A percentile compares a stretch with the other conserved stretches of the same genome.
These are phyloP conservation scores for Scelioninae gen. 1 DNA, from an alignment of 2,888 invertebrate species.

Conservation along the genomic window DNA sequence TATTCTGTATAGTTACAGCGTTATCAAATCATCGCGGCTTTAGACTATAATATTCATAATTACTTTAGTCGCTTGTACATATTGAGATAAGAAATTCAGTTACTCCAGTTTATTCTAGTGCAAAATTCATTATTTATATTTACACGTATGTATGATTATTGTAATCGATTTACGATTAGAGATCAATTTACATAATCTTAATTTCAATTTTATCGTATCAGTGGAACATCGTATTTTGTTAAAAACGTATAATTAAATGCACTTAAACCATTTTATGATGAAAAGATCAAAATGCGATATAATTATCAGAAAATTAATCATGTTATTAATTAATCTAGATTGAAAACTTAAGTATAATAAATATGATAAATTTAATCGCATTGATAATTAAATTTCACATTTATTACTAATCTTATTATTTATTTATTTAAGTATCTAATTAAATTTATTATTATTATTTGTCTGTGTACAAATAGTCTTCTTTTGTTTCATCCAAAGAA, in stretches of 20 bases:
- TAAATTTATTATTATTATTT: no score
- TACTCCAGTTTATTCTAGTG: constrained; percentile 38
- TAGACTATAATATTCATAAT: constrained; percentile 57
- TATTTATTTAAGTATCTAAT: no score
- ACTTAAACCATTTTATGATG: background rate
- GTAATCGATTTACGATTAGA: constrained; percentile 46
- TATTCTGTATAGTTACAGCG: constrained; percentile 40
- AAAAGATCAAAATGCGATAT: background rate
- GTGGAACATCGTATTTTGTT: background rate
- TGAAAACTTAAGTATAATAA: no score
- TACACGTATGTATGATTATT: constrained; percentile 40
- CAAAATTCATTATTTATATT: constrained; percentile 40
- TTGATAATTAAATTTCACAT: no score
- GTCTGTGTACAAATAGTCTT: no score
- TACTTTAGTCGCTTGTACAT: constrained; percentile 48
- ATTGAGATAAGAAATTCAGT: constrained; percentile 55
- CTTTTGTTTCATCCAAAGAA: no score
- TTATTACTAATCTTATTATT: no score
- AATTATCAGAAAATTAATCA: no score
- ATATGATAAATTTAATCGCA: no score
- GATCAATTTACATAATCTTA: constrained; percentile 36
- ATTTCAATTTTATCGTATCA: constrained; percentile 22
- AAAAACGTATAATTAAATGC: constrained; percentile 12
- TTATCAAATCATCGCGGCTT: constrained; percentile 57
- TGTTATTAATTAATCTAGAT: no score